Percentiles rank a stretch among this genome's conserved stretches.
phyloP scores from a whole-genome alignment of 1,140 invertebrate species.

The Caerostris darwini region DNA sequence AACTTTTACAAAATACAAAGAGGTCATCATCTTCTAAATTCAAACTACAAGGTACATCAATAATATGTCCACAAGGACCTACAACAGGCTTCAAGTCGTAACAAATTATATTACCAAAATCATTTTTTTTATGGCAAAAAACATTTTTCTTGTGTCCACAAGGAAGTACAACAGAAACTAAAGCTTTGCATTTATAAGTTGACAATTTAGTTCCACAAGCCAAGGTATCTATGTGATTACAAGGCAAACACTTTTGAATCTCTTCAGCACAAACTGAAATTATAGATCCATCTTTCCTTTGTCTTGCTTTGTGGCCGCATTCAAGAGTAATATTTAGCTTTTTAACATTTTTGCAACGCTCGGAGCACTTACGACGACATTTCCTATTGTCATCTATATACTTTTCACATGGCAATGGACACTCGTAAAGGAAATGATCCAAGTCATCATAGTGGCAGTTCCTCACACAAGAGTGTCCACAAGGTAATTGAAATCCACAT shows the following conservation, averaged over 20 bases:
- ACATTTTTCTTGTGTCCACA: constrained; percentile 69
- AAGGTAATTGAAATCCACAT: constrained; percentile 54
- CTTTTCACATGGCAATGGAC: constrained; percentile 63
- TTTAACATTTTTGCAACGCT: constrained; percentile 57
- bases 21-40: constrained; percentile 47
- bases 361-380: constrained; percentile 41
- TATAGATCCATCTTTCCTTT: constrained; percentile 19
- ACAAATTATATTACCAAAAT: constrained; percentile 3
- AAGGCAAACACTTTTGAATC: constrained; percentile 12
- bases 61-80: constrained; percentile 74
- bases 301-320: constrained; percentile 36
- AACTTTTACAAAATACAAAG: constrained; percentile 13
- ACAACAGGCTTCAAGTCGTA: not conserved
- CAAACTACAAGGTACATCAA: constrained; percentile 55
- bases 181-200: constrained; percentile 28
- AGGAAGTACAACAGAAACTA: constrained; percentile 22
- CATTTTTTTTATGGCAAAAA: constrained; percentile 43
- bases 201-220: constrained; percentile 29
- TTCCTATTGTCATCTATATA: constrained; percentile 34
- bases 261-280: not conserved
- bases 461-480: constrained; percentile 43
- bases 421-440: constrained; percentile 19
- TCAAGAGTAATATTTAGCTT: not conserved
- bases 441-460: constrained; percentile 59
- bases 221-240: constrained; percentile 33